These are phyloP conservation scores for Ibidorhyncha struthersii DNA, from an alignment of 2,113 vertebrate genomes.

Conservation along the genomic window DNA sequence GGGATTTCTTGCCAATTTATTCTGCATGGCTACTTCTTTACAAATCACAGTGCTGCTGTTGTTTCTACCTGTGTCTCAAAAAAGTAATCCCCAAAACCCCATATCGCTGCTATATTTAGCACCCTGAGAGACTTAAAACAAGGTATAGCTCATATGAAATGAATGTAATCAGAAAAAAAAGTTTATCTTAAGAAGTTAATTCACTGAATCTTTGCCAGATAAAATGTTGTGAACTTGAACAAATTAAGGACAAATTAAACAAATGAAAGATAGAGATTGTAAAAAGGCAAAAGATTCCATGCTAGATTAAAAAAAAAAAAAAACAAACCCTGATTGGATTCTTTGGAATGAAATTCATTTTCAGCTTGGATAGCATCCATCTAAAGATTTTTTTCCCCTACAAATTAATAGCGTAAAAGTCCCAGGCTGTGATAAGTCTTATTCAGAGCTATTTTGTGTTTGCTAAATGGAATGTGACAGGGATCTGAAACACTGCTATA, in stretches of 20 bases:
- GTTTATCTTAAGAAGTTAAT: neutral
- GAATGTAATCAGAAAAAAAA: neutral
- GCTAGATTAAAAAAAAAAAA: slow-evolving; percentile 1
- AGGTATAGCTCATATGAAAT: neutral
- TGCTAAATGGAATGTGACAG: slow-evolving; percentile 82
- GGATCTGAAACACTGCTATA: slow-evolving; percentile 73
- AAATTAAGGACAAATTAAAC: slow-evolving; percentile 52
- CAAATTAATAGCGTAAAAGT: slow-evolving; percentile 83
- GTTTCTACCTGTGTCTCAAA: neutral
- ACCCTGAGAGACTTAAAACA: neutral
- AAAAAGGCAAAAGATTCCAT: slow-evolving; percentile 52
- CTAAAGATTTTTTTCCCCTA: slow-evolving; percentile 78
- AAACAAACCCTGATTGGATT: neutral
- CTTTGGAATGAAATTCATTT: slow-evolving; percentile 78
- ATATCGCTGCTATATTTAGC: neutral
- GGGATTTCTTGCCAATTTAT: slow-evolving; percentile 48
- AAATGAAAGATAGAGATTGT: slow-evolving; percentile 15
- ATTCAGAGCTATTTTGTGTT: slow-evolving; percentile 78
- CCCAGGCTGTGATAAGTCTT: slow-evolving; percentile 76
- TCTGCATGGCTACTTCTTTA: neutral
- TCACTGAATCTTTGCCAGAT: neutral
- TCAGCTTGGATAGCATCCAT: slow-evolving; percentile 79
- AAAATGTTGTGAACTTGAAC: slow-evolving; percentile 7
- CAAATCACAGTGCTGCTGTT: neutral
- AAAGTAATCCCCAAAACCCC: neutral